A percentile compares a stretch with the other conserved stretches of the same genome.
Conservation (phyloP, 2,888 invertebrate genomes). For the Desoria tigrina region DNA sequence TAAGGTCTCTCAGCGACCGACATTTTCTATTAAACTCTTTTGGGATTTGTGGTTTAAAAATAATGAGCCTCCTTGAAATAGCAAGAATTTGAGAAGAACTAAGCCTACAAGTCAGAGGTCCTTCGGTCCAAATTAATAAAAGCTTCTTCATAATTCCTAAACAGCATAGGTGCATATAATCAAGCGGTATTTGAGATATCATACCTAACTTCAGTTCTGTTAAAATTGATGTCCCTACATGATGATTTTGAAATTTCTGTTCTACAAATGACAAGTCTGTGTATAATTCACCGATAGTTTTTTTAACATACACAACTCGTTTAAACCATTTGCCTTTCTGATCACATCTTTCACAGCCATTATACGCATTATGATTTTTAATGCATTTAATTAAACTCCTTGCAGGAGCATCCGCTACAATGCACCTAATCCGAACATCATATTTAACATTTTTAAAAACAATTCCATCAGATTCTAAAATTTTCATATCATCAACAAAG, state of each 20-base stretch:
- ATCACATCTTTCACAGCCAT: conserved; percentile 21
- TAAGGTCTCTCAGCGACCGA: conserved; percentile 20
- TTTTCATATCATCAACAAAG: conserved; percentile 10
- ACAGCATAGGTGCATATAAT: conserved; percentile 55
- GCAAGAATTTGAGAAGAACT: not conserved
- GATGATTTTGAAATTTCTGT: conserved; percentile 34
- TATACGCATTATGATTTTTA: too few species aligned
- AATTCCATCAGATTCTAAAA: not conserved
- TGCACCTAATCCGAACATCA: conserved; percentile 4
- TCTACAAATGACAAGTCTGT: conserved; percentile 29
- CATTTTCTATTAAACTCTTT: conserved; percentile 26
- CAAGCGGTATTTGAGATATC: conserved; percentile 53
- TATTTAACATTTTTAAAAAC: not conserved
- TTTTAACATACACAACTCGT: not conserved
- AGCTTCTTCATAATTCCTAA: conserved; percentile 54
- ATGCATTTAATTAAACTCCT: conserved; percentile 14
- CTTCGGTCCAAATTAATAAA: conserved; percentile 53
- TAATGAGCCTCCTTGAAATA: conserved; percentile 14
- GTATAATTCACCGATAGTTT: not conserved
- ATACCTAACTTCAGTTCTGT: conserved; percentile 47
- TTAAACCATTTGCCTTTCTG: conserved; percentile 6
- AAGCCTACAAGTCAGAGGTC: conserved; percentile 27
- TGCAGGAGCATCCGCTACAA: conserved; percentile 21
- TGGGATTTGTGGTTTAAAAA: conserved; percentile 16
- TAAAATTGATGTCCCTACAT: conserved; percentile 48